These are phyloP conservation scores for Ellobium chinense DNA, from an alignment of 2,888 invertebrate species.

Conservation along the genomic window DNA sequence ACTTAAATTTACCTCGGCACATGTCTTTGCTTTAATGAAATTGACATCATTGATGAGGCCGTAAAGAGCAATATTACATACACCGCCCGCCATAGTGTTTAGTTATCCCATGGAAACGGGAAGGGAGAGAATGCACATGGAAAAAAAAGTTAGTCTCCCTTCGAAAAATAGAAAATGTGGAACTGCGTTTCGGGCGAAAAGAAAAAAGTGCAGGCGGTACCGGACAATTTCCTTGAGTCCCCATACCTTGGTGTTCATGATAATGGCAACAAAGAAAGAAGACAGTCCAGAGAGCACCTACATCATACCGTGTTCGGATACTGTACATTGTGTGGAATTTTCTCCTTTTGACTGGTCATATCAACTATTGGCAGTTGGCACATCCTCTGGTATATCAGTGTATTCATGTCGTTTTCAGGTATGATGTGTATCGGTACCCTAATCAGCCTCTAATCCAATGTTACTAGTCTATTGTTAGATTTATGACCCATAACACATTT, in stretches of 20 bases:
- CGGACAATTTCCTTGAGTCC: no score
- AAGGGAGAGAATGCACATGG: slow-evolving; percentile 25
- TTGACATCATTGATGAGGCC: slow-evolving; percentile 75
- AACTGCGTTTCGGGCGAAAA: no score
- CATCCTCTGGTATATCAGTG: slow-evolving; percentile 67
- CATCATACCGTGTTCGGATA: slow-evolving; percentile 59
- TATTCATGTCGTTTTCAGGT: slow-evolving; percentile 70
- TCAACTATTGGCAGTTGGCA: slow-evolving; percentile 71
- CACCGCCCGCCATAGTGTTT: slow-evolving; percentile 58
- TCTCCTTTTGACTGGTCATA: slow-evolving; percentile 69
- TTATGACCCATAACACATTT: no score
- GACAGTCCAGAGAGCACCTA: slow-evolving; percentile 47
- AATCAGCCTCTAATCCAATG: no score
- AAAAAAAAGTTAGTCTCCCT: not conserved
- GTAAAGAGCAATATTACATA: slow-evolving; percentile 60
- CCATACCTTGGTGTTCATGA: no score
- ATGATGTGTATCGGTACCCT: no score
- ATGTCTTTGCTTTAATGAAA: slow-evolving; percentile 74
- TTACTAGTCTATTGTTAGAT: no score
- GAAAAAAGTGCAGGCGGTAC: no score
- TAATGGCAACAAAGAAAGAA: slow-evolving; percentile 25
- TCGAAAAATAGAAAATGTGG: no score
- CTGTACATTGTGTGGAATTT: slow-evolving; percentile 69
- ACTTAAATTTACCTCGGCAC: slow-evolving; percentile 75
- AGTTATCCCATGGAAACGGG: slow-evolving; percentile 64